Percentiles rank a stretch among this genome's conserved stretches.
These are phyloP conservation scores for Cynaeus angustus DNA, from an alignment of 2,888 invertebrate genomes.

Conservation along the genomic window DNA sequence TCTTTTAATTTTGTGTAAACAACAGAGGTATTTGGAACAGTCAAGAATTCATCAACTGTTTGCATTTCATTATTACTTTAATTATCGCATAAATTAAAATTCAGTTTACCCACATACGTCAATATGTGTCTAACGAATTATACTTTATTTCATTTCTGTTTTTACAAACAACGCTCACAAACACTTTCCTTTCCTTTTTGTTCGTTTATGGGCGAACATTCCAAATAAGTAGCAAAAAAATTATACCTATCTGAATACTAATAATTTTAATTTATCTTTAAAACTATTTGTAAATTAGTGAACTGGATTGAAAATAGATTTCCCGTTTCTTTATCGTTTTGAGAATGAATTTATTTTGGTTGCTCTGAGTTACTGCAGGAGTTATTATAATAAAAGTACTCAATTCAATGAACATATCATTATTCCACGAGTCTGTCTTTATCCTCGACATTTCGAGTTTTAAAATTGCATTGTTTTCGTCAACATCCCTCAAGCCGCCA, in stretches of 20 bases:
- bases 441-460: conserved; percentile 19
- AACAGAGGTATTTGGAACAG: conserved; percentile 50
- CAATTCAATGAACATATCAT: conserved; percentile 4
- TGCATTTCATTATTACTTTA: conserved; percentile 52
- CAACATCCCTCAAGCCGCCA: conserved; percentile 11
- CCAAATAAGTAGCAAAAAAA: neutral
- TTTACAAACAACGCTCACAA: conserved; percentile 40
- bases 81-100: conserved; percentile 52
- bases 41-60: conserved; percentile 47
- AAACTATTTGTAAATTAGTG: too few species aligned
- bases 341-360: too few species aligned
- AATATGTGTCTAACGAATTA: conserved; percentile 49
- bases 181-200: conserved; percentile 23
- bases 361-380: too few species aligned
- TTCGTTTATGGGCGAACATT: too few species aligned
- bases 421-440: neutral
- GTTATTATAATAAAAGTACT: too few species aligned
- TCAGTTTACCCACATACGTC: conserved; percentile 46
- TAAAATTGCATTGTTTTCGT: conserved; percentile 26
- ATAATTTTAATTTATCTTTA: too few species aligned
- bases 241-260: too few species aligned
- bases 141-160: conserved; percentile 44
- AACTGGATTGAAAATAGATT: too few species aligned
- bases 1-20: conserved; percentile 55
- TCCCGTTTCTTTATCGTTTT: too few species aligned